These are phyloP conservation scores for Ivindomyrus marchei DNA, from an alignment of 2,113 vertebrate species.

Conservation along the genomic window DNA sequence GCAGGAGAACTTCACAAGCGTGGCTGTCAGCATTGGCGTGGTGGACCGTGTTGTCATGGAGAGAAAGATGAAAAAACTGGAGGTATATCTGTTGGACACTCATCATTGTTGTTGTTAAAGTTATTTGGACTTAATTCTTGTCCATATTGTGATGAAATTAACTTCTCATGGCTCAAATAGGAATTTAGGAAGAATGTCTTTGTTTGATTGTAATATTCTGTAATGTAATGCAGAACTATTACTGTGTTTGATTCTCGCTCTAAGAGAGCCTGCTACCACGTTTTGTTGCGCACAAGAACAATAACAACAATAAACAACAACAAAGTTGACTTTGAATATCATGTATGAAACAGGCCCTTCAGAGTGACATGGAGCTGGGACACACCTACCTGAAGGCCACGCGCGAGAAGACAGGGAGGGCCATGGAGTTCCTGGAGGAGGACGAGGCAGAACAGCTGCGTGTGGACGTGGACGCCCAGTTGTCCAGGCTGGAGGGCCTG, in stretches of 20 bases:
- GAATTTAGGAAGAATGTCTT: neutral
- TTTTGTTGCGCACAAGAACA: neutral
- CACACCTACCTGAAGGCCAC: constrained; percentile 80
- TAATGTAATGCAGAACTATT: neutral
- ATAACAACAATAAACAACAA: neutral
- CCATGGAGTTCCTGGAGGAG: constrained; percentile 70
- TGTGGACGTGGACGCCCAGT: constrained; percentile 63
- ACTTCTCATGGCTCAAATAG: neutral
- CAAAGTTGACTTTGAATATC: neutral
- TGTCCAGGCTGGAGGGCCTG: constrained; percentile 76
- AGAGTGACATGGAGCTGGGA: constrained; percentile 80
- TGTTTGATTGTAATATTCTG: neutral
- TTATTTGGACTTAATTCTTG: neutral
- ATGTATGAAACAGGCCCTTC: constrained; percentile 48
- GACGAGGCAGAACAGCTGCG: constrained; percentile 65
- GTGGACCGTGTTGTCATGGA: constrained; percentile 74
- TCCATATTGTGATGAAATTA: neutral
- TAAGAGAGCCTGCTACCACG: neutral
- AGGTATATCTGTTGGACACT: constrained; percentile 60
- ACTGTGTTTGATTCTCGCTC: neutral
- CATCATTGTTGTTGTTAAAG: neutral
- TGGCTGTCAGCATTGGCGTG: constrained; percentile 61
- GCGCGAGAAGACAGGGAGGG: constrained; percentile 76
- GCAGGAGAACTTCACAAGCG: constrained; percentile 67
- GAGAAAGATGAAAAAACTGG: constrained; percentile 78